Conservation (phyloP, 2,113 vertebrate species). For the Cyprinodon variegatus region DNA sequence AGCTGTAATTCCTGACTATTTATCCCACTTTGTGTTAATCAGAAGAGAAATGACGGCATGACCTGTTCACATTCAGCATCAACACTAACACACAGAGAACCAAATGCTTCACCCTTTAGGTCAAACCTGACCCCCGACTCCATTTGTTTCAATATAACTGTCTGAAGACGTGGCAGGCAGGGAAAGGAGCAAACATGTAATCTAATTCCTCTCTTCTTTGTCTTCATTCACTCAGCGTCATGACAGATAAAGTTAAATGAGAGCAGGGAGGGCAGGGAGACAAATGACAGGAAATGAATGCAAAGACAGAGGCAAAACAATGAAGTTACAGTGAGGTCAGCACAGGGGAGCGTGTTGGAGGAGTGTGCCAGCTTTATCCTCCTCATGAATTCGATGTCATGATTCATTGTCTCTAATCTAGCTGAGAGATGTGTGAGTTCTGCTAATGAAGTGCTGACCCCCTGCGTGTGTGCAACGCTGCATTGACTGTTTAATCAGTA, state of each 20-base stretch:
- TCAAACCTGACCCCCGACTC: slow-evolving; percentile 55
- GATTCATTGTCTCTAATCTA: slow-evolving; percentile 82
- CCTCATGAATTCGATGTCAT: slow-evolving; percentile 82
- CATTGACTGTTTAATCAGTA: background rate
- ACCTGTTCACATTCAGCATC: slow-evolving; percentile 49
- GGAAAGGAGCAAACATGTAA: slow-evolving; percentile 43
- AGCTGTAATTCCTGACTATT: slow-evolving; percentile 43
- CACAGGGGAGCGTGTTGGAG: slow-evolving; percentile 46
- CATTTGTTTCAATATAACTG: slow-evolving; percentile 80
- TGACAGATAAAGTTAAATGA: slow-evolving; percentile 37
- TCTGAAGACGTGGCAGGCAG: slow-evolving; percentile 23
- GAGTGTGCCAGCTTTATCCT: slow-evolving; percentile 69
- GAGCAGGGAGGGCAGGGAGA: slow-evolving; percentile 34
- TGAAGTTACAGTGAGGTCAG: slow-evolving; percentile 34
- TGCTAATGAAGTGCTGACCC: slow-evolving; percentile 21
- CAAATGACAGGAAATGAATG: slow-evolving; percentile 35
- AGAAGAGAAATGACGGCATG: slow-evolving; percentile 50
- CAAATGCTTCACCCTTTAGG: slow-evolving; percentile 17
- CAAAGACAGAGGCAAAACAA: slow-evolving; percentile 18
- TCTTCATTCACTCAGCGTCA: slow-evolving; percentile 56
- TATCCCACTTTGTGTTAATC: slow-evolving; percentile 53
- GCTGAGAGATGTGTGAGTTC: slow-evolving; percentile 23
- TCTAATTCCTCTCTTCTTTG: slow-evolving; percentile 56
- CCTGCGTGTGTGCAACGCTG: background rate
- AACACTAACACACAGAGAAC: background rate